Evolutionary conservation across 2,797 vertebrate species (phyloP), one percentile per base, ranked within the genome.

Genomic region (Tragelaphus oryx): DNA sequence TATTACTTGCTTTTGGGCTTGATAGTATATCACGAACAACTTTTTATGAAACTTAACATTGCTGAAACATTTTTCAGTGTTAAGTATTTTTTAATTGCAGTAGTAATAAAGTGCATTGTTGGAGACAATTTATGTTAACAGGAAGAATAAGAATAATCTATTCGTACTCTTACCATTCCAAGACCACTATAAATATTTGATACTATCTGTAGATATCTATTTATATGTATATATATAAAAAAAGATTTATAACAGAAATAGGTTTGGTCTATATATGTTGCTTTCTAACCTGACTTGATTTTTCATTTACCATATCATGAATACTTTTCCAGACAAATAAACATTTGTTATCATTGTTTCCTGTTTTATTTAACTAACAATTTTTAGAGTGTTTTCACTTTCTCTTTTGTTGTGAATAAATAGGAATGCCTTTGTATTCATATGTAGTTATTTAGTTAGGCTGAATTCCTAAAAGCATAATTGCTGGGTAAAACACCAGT

Each of bases 1-100:
- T 91, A 50, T 78, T 83, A 24, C 7, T 74, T 89, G 22, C 33
- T 59, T 65, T 54, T 65, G 14, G 57, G 48, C 33, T 92, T 84
- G 57, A 8, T 81, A 81, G 52, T 65, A 30, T 65, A 52, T 80
- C 6, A 80, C 26, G 6, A 86, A 54, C 30, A 86, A 17, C 37
- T 94, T 89, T 80, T 41, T 88, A 17, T 91, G 6, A 74, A 68
- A 93, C 83, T 93, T 84, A 92, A 12, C 62, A 92, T 92, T 92
- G 55, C 28, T 59, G 30, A 33, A 88, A 81, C 24, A 50, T 81
- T 54, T 93, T 60, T 57, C 68, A 74, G 11, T 50, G 48, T 59
- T 55, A 93, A 85, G 8, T 76, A 30, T 95, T 94, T 89, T 91
- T 71, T 82, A 65, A 84, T 81, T 89, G 1, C 74, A 46, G n/a